phyloP scores from a whole-genome alignment of 1,140 invertebrate species.

The Trichoplusia ni region DNA sequence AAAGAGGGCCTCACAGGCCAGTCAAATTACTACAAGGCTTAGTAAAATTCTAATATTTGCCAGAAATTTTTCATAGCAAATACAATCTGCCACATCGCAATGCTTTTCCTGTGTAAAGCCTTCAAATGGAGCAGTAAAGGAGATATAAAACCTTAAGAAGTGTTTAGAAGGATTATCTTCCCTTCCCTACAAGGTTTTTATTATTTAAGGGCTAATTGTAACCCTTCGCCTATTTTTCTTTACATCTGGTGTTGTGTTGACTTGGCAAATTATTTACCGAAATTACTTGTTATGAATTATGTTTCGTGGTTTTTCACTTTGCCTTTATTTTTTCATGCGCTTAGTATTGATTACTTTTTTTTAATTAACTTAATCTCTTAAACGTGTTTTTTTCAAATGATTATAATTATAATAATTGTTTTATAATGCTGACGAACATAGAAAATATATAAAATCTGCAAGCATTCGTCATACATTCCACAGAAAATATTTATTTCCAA shows the following conservation, averaged over 20 bases:
- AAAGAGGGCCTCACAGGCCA: too few relatives aligned
- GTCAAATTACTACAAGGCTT: too few relatives aligned
- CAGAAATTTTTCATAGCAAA: too few relatives aligned
- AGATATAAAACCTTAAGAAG: constrained; percentile 63
- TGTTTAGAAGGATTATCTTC: constrained; percentile 71
- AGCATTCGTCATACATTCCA: neutral
- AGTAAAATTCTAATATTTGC: too few relatives aligned
- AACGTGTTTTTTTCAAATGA: too few relatives aligned
- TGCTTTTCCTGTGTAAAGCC: constrained; percentile 22
- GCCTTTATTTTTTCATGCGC: neutral
- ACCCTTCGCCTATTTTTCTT: constrained; percentile 19
- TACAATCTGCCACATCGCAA: neutral
- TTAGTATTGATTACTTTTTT: too few relatives aligned
- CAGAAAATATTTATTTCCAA: neutral
- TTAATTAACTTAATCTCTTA: too few relatives aligned
- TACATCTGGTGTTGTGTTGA: neutral
- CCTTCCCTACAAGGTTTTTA: constrained; percentile 36
- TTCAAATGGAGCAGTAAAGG: constrained; percentile 71
- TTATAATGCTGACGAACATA: too few relatives aligned
- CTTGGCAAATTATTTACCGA: neutral
- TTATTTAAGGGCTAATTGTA: constrained; percentile 41
- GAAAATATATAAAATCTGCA: too few relatives aligned
- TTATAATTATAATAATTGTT: too few relatives aligned
- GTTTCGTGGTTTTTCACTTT: neutral
- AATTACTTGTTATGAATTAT: neutral